Conservation (phyloP, 1,140 invertebrate species). For the Drosophila sucinea region DNA sequence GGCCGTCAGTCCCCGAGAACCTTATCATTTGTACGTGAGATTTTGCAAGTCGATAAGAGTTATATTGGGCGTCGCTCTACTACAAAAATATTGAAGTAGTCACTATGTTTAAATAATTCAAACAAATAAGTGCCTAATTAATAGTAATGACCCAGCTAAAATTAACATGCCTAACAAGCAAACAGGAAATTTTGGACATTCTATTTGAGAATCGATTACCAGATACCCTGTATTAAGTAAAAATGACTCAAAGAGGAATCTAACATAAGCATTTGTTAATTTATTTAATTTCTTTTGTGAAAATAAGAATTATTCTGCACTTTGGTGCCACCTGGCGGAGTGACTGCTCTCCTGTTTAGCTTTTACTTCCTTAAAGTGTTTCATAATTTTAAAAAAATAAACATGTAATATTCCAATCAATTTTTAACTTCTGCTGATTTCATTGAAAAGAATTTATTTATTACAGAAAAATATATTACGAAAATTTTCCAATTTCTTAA, state of each 20-base stretch:
- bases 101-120: constrained; percentile 44
- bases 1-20: background rate
- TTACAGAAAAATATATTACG: background rate
- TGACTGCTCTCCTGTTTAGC: too few relatives aligned
- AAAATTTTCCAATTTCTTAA: too few relatives aligned
- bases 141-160: constrained; percentile 45
- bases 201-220: background rate
- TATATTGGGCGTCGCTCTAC: constrained; percentile 10
- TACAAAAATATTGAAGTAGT: constrained; percentile 26
- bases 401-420: too few relatives aligned
- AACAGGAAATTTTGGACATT: constrained; percentile 35
- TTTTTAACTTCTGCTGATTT: too few relatives aligned
- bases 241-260: background rate
- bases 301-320: too few relatives aligned
- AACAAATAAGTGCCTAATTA: constrained; percentile 54
- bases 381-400: too few relatives aligned
- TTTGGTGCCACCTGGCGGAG: too few relatives aligned
- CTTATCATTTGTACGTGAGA: constrained; percentile 50
- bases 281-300: too few relatives aligned
- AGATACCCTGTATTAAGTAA: constrained; percentile 5
- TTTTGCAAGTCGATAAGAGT: constrained; percentile 50
- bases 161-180: constrained; percentile 23
- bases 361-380: too few relatives aligned
- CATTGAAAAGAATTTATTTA: too few relatives aligned
- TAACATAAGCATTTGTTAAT: too few relatives aligned